Conservation (phyloP, 1,140 invertebrate species). For the Venturia canescens region DNA sequence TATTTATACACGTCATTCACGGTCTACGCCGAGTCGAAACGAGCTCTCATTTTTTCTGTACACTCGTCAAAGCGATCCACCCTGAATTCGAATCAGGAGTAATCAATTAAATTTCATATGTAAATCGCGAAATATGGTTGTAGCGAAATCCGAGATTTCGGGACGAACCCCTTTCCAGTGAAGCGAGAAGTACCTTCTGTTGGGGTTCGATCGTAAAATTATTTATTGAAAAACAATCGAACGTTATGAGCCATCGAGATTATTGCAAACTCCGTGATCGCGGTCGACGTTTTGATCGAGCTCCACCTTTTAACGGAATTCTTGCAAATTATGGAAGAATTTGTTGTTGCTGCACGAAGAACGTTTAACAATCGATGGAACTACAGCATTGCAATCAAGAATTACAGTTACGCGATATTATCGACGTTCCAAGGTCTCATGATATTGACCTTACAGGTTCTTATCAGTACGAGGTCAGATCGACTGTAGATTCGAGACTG, state of each 20-base stretch:
- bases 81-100: too few species aligned
- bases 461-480: neutral
- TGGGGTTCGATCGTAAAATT: too few species aligned
- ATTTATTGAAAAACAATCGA: neutral
- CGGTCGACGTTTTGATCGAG: neutral
- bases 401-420: conserved; percentile 10
- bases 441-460: neutral
- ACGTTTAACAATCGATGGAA: neutral
- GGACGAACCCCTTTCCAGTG: too few species aligned
- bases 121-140: too few species aligned
- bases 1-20: neutral
- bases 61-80: too few species aligned
- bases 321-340: neutral
- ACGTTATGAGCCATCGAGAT: neutral
- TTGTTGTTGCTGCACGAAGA: neutral
- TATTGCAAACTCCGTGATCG: neutral
- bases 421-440: neutral
- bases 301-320: neutral
- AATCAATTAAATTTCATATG: too few species aligned
- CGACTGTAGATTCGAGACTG: neutral
- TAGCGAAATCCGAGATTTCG: too few species aligned
- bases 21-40: neutral
- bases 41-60: neutral
- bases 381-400: neutral
- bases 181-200: too few species aligned